Conservation (phyloP, 2,888 invertebrate species). For the Dolichomitus sp. region DNA sequence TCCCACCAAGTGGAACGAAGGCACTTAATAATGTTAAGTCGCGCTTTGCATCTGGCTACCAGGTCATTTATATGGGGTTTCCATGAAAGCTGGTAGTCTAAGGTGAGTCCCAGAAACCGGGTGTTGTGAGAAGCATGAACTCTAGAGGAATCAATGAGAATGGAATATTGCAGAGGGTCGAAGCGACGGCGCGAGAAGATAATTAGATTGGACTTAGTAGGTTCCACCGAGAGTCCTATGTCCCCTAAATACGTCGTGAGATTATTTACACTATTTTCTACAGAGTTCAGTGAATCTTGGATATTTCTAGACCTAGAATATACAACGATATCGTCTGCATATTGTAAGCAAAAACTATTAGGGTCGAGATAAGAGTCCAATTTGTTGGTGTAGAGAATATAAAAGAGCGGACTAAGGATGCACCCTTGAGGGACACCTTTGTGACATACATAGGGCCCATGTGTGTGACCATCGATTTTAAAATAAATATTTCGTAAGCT, state of each 20-base stretch:
- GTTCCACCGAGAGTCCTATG: too few species aligned
- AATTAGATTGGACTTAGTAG: too few species aligned
- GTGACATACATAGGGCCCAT: background rate
- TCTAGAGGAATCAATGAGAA: background rate
- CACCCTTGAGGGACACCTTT: constrained; percentile 13
- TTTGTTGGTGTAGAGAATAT: constrained; percentile 4
- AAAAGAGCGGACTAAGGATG: constrained; percentile 1
- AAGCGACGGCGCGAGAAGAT: too few species aligned
- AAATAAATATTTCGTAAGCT: background rate
- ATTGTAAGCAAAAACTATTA: background rate
- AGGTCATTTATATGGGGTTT: too few species aligned
- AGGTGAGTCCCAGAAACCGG: constrained; percentile 27
- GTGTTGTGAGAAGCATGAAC: background rate
- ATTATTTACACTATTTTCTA: too few species aligned
- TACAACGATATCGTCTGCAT: background rate
- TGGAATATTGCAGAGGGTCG: too few species aligned
- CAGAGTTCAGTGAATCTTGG: too few species aligned
- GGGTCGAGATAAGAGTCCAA: background rate
- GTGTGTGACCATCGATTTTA: background rate
- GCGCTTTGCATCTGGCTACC: too few species aligned
- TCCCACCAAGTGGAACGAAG: too few species aligned
- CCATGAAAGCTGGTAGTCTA: constrained; percentile 28
- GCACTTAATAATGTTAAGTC: too few species aligned
- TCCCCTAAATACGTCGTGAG: too few species aligned
- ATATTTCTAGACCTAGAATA: background rate